phyloP scores from a whole-genome alignment of 2,888 invertebrate genomes.

The Magallana nippona region DNA sequence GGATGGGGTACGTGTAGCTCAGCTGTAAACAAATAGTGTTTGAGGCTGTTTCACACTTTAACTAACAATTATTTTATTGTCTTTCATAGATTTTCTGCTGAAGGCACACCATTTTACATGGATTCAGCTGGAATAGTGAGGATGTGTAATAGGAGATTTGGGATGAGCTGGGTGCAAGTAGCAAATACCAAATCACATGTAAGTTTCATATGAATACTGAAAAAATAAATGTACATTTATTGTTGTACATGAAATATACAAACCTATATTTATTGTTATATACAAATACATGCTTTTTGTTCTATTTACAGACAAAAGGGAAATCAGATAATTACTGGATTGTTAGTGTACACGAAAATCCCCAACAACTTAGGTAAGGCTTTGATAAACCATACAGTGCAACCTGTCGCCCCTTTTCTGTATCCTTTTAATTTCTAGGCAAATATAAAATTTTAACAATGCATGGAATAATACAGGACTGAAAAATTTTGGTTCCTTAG shows the following conservation, averaged over 20 bases:
- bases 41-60: no score
- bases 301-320: slow-evolving; percentile 81
- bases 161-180: slow-evolving; percentile 90
- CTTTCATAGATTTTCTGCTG: slow-evolving; percentile 88
- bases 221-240: no score
- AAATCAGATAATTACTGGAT: slow-evolving; percentile 88
- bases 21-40: not conserved
- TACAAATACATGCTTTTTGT: not conserved
- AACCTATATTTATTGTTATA: not conserved
- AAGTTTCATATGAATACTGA: slow-evolving; percentile 72
- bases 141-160: slow-evolving; percentile 85
- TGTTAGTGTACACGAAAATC: slow-evolving; percentile 88
- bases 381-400: no score
- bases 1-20: slow-evolving; percentile 78
- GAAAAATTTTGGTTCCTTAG: no score
- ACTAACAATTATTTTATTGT: not conserved
- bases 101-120: slow-evolving; percentile 88
- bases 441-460: no score
- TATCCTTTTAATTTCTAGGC: no score
- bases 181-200: slow-evolving; percentile 88
- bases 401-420: no score
- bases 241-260: no score
- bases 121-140: slow-evolving; percentile 90
- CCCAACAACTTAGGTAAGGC: slow-evolving; percentile 85
- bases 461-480: no score